Conservation (phyloP, 2,888 invertebrate genomes). For the Clostera curtula region DNA sequence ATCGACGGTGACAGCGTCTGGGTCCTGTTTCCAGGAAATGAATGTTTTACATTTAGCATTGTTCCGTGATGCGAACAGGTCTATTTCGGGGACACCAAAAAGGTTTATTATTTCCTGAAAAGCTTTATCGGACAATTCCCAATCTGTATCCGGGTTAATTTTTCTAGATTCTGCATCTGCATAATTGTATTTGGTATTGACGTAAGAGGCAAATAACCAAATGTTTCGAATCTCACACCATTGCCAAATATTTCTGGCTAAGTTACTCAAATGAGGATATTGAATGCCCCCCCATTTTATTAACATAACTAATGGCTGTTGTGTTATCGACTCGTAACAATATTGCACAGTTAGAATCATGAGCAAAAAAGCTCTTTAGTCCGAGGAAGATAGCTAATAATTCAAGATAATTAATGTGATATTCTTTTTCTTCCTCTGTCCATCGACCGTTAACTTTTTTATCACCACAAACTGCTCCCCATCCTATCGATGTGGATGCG, state of each 20-base stretch:
- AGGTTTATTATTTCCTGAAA: background rate
- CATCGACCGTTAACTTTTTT: conserved; percentile 3
- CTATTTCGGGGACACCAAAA: background rate
- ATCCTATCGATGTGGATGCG: conserved; percentile 6
- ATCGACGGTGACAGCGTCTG: conserved; percentile 3
- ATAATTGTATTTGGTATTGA: conserved; percentile 1
- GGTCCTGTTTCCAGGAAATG: conserved; percentile 4
- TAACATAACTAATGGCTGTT: conserved; percentile 10
- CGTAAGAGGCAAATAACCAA: conserved; percentile 5
- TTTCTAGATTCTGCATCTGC: conserved; percentile 3
- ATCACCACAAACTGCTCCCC: conserved; percentile 4
- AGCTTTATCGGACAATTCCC: conserved; percentile 1
- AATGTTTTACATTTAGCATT: conserved; percentile 5
- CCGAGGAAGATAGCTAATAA: conserved; percentile 5
- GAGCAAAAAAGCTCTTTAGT: conserved; percentile 2
- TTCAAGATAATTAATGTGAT: conserved; percentile 7
- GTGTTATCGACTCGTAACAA: conserved; percentile 11
- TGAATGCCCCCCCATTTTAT: conserved; percentile 9
- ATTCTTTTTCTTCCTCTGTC: conserved; percentile 1
- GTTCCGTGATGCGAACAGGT: conserved; percentile 5
- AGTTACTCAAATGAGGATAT: conserved; percentile 9
- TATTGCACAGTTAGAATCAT: conserved; percentile 1
- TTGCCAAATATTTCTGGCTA: conserved; percentile 10
- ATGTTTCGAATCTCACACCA: conserved; percentile 11
- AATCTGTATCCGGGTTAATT: conserved; percentile 3